Evolutionary conservation across 2,797 vertebrate species (phyloP), one percentile per base, ranked within the genome.

Genomic region (Chrysocyon brachyurus): DNA sequence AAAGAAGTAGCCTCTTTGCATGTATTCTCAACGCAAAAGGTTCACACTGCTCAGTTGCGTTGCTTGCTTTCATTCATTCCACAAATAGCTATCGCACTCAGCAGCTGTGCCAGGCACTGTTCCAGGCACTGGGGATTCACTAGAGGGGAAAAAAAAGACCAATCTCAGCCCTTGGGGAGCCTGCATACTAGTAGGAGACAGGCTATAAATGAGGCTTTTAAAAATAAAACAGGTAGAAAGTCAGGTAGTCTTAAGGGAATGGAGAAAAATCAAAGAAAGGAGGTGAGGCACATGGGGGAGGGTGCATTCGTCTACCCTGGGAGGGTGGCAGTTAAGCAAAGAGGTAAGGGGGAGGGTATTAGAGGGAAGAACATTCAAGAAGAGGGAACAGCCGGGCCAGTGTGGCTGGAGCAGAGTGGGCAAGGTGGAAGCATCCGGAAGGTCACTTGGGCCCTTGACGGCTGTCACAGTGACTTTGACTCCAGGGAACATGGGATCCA

Each of bases 401-500:
- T 19, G n/a, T 77, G 57, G 12, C 85, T 28, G 56, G 72, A 46
- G 24, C 49, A 56, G 22, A 64, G 59, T 36, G 3, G 26, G 28
- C 4, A 0, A 52, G 40, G 40, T 12, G 49, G 21, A 14, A 19
- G 16, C 0, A 4, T 0, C 0, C 22, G 16, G 15, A 40, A 15
- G 17, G 63, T 36, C 19, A 1, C 9, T 0, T 2, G 2, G 24
- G 84, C 46, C 70, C 57, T 78, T 40, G 0, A 1, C 0, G 54
- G 77, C 54, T 28, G 0, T 75, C 31, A 0, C 17, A 33, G 4
- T 63, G 93, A 57, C 16, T 66, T 54, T 9, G 22, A 72, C 64
- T 79, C 64, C 49, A 3, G 17, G 11, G 36, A 10, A 78, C 21
- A n/a, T 16, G 28, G 68, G 12, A 70, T 31, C 22, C 40, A 11